Base-by-base conservation (phyloP, 1,140 invertebrate genomes). In the Lamellibrachia luymesi region DNA sequence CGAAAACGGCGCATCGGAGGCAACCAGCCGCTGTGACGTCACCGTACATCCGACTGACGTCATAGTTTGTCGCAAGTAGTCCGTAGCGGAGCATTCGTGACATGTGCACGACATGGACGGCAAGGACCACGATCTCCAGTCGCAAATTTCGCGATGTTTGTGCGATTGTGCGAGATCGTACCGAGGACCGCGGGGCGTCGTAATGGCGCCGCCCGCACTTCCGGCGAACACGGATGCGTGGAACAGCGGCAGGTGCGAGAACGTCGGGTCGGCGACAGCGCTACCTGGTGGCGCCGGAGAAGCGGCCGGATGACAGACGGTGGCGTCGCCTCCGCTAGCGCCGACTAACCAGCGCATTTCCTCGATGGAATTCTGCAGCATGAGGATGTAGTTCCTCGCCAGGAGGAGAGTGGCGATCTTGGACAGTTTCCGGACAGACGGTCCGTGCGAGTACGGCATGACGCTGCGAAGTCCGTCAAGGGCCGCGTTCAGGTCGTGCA, bases 361-460 rank as follows among this genome's bases (percentile, higher is more conserved):
- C 8, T 93, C 64, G 6, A 93, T 50, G 22, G 93, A 93, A 7
- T 51, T 90, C 89, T 93, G 92, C 27, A 99, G 98, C 99, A 99
- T 99, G n/a, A 99, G 97, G 95, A 99, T 99, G 96, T 99, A 99
- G 97, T 99, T 99, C 96, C 99, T 99, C 91, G 99, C 99, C 92
- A 99, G 96, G 0, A 99, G 97, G 4, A 99, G 97, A 0, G 99
- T 99, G 25, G 99, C 99, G 94, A 99, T 99, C 97, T 99, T 99
- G n/a, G 98, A 99, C n/a, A 99, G 96, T 96, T 99, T 99, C 80
- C 99, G 97, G 10, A 99, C 99, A 4, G 98, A 99, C 0, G 99
- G 99, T 22, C 99, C 99, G 95, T 99, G 98, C 4, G 99, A 99
- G 93, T 96, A 96, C 1, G 96, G 96, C 95, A 96, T 96, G 50